A percentile compares a stretch with the other conserved stretches of the same genome.
Conservation (phyloP, 2,113 vertebrate genomes). For the Eidolon helvum region DNA sequence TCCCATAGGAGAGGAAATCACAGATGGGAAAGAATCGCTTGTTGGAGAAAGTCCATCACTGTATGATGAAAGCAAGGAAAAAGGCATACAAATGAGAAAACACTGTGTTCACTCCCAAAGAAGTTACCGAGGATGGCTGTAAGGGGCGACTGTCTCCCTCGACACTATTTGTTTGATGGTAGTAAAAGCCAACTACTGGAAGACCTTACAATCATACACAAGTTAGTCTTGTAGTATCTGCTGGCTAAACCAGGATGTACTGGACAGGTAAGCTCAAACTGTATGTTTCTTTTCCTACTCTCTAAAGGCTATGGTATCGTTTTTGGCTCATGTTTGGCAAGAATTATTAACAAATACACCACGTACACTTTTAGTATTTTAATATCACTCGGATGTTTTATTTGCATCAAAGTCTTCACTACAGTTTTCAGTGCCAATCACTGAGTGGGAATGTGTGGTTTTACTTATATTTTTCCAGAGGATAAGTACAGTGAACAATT, state of each 20-base stretch:
- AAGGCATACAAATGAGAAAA: background rate
- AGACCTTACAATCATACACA: background rate
- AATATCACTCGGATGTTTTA: background rate
- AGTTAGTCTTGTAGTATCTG: background rate
- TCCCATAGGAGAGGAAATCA: background rate
- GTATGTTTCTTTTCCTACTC: background rate
- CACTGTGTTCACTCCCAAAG: background rate
- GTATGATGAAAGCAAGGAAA: background rate
- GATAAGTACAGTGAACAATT: background rate
- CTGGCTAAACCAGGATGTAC: background rate
- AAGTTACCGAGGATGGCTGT: background rate
- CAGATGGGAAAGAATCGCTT: background rate
- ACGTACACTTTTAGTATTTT: background rate
- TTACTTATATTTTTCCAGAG: constrained; percentile 11
- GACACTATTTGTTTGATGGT: background rate
- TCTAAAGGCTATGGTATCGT: background rate
- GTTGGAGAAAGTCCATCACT: background rate
- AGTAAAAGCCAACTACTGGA: background rate
- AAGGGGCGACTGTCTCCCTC: background rate
- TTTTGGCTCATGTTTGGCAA: background rate
- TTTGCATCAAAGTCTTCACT: background rate
- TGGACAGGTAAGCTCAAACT: background rate
- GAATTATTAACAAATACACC: background rate
- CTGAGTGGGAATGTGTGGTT: background rate
- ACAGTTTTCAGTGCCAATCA: background rate